phyloP scores from a whole-genome alignment of 2,888 invertebrate genomes.

The Drosophila robusta region DNA sequence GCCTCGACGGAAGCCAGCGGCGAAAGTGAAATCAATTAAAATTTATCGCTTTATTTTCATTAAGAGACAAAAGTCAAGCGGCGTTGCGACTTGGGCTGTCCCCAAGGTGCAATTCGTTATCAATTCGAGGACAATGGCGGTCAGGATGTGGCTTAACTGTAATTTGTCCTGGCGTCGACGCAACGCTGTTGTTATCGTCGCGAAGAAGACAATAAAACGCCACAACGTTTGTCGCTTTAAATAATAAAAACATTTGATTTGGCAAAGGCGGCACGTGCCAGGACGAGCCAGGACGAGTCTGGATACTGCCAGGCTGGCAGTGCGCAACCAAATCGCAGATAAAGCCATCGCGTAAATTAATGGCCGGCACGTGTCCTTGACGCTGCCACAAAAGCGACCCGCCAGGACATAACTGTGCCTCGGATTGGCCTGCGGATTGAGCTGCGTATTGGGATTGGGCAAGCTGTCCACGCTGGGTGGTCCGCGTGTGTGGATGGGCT shows the following conservation, averaged over 20 bases:
- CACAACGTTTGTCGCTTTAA: constrained; percentile 74
- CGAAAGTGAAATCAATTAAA: constrained; percentile 76
- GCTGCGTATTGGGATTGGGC: constrained; percentile 27
- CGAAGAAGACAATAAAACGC: constrained; percentile 72
- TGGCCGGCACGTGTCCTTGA: constrained; percentile 81
- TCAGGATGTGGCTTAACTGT: constrained; percentile 76
- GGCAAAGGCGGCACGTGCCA: constrained; percentile 75
- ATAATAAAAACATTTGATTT: constrained; percentile 83
- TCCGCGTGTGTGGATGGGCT: constrained; percentile 47
- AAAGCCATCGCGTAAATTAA: constrained; percentile 82
- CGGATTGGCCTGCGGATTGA: constrained; percentile 22
- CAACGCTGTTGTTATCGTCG: constrained; percentile 51
- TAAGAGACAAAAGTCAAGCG: constrained; percentile 48
- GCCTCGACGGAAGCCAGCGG: constrained; percentile 26
- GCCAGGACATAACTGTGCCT: constrained; percentile 18
- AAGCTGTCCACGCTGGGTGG: constrained; percentile 68
- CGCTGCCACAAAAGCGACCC: constrained; percentile 44
- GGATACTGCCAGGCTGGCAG: constrained; percentile 51
- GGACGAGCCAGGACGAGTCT: constrained; percentile 20
- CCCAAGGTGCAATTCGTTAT: constrained; percentile 81
- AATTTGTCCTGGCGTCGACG: constrained; percentile 71
- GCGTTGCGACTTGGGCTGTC: constrained; percentile 41
- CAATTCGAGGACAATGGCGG: constrained; percentile 76
- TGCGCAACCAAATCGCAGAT: constrained; percentile 74
- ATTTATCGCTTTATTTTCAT: constrained; percentile 77